Base-by-base conservation (phyloP, 2,113 vertebrate species). In the Xiphias gladius region DNA sequence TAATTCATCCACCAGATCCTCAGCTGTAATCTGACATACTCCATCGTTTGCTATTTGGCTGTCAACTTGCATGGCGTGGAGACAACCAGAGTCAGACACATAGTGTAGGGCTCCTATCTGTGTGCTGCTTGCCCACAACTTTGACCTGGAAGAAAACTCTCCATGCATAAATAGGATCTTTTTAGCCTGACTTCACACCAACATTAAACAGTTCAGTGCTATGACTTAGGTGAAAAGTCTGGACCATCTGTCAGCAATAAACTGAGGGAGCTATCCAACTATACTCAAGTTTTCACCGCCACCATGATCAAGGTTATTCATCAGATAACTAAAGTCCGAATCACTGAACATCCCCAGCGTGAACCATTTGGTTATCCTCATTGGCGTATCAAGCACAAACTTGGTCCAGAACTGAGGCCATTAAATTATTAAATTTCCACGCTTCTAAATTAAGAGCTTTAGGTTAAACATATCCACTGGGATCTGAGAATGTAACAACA, bases 201-300 rank as follows among this genome's bases (percentile, higher is more conserved):
- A 22, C 72, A 58, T 50, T 64, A 26, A 3, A 48, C 1, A 13
- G 26, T 66, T 66, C 12, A 70, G 3, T 28, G 39, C 24, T 20
- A 4, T 26, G 17, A 35, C n/a, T 63, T 52, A 7, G 17, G 59
- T 55, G 22, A 43, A 69, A 78, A 73, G 68, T 80, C 64, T 85
- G 64, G 32, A 73, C 35, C 70, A 86, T 84, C 74, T 88, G 74
- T 72, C 63, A 61, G 10, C 30, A 77, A 58, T 7, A 48, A 74
- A 41, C 73, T 76, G 73, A 55, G 28, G 48, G 32, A 77, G 64
- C 70, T 58, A 39, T n/a, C 61, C 17, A 37, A 4, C 32, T 68
- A 30, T 80, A 46, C 8, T 61, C n/a, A 14, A 16, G 46, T 54
- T 78, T 22, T 13, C 20, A 48, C 20, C 6, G 58, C 32, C 64